phyloP scores from a whole-genome alignment of 2,797 vertebrate genomes.

The Schizopygopsis pylzovi region DNA sequence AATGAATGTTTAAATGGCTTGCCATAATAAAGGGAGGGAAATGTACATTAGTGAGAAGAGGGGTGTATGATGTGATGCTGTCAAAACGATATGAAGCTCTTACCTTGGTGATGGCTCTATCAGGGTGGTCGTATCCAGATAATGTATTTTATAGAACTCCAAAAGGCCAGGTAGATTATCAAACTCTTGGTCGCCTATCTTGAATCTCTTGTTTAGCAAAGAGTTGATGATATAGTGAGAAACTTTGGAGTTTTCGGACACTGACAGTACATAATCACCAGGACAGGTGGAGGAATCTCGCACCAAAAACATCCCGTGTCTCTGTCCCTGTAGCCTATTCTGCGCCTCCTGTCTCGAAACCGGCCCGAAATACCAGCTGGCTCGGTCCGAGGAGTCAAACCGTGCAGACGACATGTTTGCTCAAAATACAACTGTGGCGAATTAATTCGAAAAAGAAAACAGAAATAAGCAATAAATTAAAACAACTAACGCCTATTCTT shows the following conservation, averaged over 20 bases:
- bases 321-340: slow-evolving; percentile 92
- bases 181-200: slow-evolving; percentile 98
- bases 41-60: background rate
- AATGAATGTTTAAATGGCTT: background rate
- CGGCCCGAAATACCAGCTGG: slow-evolving; percentile 95
- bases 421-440: slow-evolving; percentile 65
- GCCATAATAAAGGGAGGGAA: background rate
- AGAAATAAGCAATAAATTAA: slow-evolving; percentile 65
- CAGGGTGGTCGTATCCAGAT: slow-evolving; percentile 97
- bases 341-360: slow-evolving; percentile 93
- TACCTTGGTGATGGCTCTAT: slow-evolving; percentile 96
- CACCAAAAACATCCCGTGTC: slow-evolving; percentile 94
- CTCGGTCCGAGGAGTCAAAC: slow-evolving; percentile 94
- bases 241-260: slow-evolving; percentile 96
- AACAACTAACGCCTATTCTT: background rate
- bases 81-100: background rate
- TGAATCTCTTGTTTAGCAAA: slow-evolving; percentile 92
- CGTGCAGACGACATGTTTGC: slow-evolving; percentile 87
- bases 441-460: slow-evolving; percentile 24
- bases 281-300: slow-evolving; percentile 97
- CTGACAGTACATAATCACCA: slow-evolving; percentile 96
- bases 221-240: slow-evolving; percentile 99
- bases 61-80: background rate
- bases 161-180: slow-evolving; percentile 92
- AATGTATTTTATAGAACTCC: slow-evolving; percentile 99